phyloP scores from a whole-genome alignment of 2,797 vertebrate species.

The Acanthornis magna region DNA sequence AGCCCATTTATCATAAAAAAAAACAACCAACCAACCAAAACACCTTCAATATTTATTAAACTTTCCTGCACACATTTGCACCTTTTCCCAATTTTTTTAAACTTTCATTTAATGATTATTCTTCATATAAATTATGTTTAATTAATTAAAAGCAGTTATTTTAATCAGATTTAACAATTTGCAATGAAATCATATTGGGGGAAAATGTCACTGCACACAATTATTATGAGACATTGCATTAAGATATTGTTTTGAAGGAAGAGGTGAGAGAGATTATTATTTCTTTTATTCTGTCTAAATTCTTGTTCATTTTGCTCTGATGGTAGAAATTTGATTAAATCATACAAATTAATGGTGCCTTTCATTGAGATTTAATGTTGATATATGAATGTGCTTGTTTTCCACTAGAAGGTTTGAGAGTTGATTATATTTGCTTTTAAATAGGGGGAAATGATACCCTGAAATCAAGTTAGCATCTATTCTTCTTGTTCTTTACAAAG shows the following conservation, averaged over 20 bases:
- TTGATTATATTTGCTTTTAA: not conserved
- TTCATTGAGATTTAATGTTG: not conserved
- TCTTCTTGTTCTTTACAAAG: not conserved
- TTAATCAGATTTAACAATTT: constrained; percentile 1
- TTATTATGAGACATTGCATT: not conserved
- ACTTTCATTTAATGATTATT: not conserved
- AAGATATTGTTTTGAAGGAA: not conserved
- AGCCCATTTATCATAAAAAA: not conserved
- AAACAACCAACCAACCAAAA: not conserved
- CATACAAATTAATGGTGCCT: not conserved
- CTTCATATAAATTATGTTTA: not conserved
- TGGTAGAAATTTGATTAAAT: not conserved
- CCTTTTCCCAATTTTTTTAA: not conserved
- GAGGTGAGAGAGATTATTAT: not conserved
- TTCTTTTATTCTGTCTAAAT: not conserved
- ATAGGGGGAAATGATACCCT: not conserved
- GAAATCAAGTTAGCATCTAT: not conserved
- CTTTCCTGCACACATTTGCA: not conserved
- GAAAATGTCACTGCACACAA: not conserved
- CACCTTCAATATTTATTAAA: not conserved
- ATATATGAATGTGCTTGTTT: not conserved
- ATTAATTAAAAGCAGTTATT: not conserved
- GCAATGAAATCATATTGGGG: not conserved
- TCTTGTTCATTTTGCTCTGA: not conserved
- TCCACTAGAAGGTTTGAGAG: not conserved